Evolutionary conservation across 1,140 invertebrate genomes (phyloP), one percentile per base, ranked within the genome.

Genomic region (Liolophura sinensis): DNA sequence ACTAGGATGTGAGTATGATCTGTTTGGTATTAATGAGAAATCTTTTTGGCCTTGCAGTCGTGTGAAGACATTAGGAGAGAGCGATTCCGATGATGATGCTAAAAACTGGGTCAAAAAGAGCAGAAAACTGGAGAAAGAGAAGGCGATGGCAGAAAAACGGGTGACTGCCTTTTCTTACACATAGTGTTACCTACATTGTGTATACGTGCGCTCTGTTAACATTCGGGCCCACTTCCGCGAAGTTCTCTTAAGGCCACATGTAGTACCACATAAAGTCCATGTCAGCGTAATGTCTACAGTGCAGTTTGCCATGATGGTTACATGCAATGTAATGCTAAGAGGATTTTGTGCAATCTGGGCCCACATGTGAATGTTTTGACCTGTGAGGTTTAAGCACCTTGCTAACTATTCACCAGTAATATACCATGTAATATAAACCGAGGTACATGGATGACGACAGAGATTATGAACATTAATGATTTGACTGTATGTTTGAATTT

Each of bases 81-180:
- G 80, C 73, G 82, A 84, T 64, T 76, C 74, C 40, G 82, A 82
- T 46, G 84, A 85, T 55, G 70, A 67, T 49, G 76, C 75, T 22
- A 18, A 66, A 6, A 67, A 73, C 50, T 99, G 96, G 96, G 91
- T 98, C 15, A 85, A 89, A 73, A 94, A 91, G 77, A 93, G 87
- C 71, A 88, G 94, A 46, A 88, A 90, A 63, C 84, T 93, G 18
- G 88, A 92, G 22, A 88, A 92, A 73, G 92, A 96, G 72, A 95
- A 92, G 70, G 89, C 90, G 69, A 90, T 93, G 77, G 96, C 96
- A 18, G 91, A 92, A 57, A 92, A 93, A 82, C 90, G 92, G 79
- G 95, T 95, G 84, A 84, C 76, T 40, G 31, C 31, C 9, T 40
- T 9, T 40, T 40, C 31, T 40, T 40, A 9, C 9, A 9, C 9